Evolutionary conservation across 1,140 invertebrate genomes (phyloP), one percentile per base, ranked within the genome.

Genomic region (Venustaconcha ellipsiformis): DNA sequence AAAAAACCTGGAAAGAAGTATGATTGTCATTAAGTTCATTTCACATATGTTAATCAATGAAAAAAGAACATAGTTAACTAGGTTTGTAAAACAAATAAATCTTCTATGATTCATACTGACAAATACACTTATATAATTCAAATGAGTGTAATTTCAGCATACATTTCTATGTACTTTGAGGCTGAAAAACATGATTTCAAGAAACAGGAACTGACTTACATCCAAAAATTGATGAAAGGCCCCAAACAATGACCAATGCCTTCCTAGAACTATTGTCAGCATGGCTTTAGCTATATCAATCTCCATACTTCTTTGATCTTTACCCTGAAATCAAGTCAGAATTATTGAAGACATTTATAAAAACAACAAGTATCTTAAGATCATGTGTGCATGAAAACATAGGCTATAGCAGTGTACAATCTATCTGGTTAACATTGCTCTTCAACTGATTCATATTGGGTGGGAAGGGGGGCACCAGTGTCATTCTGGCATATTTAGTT

Each of bases 271-370:
- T 84, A 97, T 91, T 80, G 94, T 93, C 70, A 98, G 91, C 94
- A 98, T 96, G 78, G 94, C 95, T 89, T 95, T 95, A 76, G 95
- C 96, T 65, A 95, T 96, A 83, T 95, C 93, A 89, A 96, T 94
- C 84, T 98, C 96, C 94, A 98, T 95, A 90, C 95, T 96, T 76
- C 96, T 93, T 91, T 97, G 96, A 90, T 97, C 95, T 91, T 96
- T 96, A 91, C 97, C 96, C 95, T 97, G 83, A 74, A 89, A 84
- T 80, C 30, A 70, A 76, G 57, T 48, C 67, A 48, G 14, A 58
- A 55, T 20, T 56, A 30, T 56, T 57, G 23, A 57, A 17, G 70
- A 59, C 14, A 66, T 20, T n/a, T n/a, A n/a, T n/a, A n/a, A n/a
- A n/a, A n/a, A n/a, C n/a, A n/a, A n/a, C n/a, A n/a, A n/a, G 23